A percentile compares a stretch with the other conserved stretches of the same genome.
These are phyloP conservation scores for Pseudeuparius sepicola DNA, from an alignment of 2,888 invertebrate species.

Conservation along the genomic window DNA sequence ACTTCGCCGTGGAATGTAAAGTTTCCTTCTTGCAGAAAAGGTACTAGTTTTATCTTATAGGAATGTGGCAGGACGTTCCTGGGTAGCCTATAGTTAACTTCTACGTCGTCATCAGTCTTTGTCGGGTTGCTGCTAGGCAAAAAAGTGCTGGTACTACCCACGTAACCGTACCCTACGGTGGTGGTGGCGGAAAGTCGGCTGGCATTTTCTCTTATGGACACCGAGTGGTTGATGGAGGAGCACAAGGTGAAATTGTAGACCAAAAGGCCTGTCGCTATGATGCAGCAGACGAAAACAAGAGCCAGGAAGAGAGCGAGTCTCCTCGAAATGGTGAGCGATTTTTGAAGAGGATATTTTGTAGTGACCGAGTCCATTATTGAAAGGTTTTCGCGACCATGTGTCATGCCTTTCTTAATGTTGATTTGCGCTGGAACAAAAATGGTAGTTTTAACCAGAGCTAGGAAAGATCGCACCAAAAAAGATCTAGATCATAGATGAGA, in stretches of 20 bases:
- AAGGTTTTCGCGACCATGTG: slow-evolving; percentile 27
- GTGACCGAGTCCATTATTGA: slow-evolving; percentile 32
- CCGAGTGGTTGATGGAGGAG: slow-evolving; percentile 27
- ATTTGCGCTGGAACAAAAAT: no score
- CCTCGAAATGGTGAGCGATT: slow-evolving; percentile 55
- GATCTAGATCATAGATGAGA: no score
- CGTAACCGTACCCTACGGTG: slow-evolving; percentile 6
- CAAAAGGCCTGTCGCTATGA: slow-evolving; percentile 62
- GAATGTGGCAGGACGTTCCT: slow-evolving; percentile 54
- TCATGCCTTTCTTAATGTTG: no score
- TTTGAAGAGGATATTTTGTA: slow-evolving; percentile 53
- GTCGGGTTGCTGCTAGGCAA: no score
- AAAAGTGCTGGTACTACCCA: background rate
- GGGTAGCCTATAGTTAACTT: slow-evolving; percentile 47
- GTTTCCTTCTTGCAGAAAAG: slow-evolving; percentile 62
- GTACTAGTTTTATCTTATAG: slow-evolving; percentile 61
- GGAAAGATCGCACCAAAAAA: no score
- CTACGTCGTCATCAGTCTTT: slow-evolving; percentile 14
- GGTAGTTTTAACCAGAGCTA: no score
- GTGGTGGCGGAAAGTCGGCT: slow-evolving; percentile 7
- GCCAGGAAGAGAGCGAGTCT: slow-evolving; percentile 52
- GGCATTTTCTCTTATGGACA: slow-evolving; percentile 22
- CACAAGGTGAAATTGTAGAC: slow-evolving; percentile 55
- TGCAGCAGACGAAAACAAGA: slow-evolving; percentile 51
- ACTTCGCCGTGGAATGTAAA: slow-evolving; percentile 70